Percentiles rank a stretch among this genome's conserved stretches.
Conservation (phyloP, 2,113 vertebrate genomes). For the Spermophilus dauricus region DNA sequence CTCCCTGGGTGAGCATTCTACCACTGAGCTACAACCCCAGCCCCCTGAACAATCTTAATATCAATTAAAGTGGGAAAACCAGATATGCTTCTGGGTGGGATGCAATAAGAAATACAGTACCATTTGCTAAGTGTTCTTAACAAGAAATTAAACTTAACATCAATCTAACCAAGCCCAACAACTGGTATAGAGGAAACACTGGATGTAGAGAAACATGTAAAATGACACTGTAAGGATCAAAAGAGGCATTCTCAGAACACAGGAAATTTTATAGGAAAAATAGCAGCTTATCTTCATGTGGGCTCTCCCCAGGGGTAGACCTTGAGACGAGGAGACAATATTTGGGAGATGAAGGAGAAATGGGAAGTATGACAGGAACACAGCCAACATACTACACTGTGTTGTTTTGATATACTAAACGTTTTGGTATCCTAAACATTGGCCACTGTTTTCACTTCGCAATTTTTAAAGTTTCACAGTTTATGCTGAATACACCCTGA, state of each 20-base stretch:
- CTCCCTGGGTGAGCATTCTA: too few relatives aligned
- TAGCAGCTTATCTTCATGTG: not conserved
- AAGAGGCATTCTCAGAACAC: not conserved
- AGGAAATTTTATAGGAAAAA: not conserved
- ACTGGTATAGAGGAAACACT: not conserved
- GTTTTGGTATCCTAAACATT: not conserved
- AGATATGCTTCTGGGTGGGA: not conserved
- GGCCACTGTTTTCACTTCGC: not conserved
- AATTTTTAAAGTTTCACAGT: not conserved
- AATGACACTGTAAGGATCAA: not conserved
- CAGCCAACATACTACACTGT: not conserved
- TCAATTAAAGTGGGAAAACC: not conserved
- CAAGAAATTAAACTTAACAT: not conserved
- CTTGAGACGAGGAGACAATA: not conserved
- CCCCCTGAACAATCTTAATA: slow-evolving; percentile 15
- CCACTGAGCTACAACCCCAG: too few relatives aligned
- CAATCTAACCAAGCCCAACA: slow-evolving; percentile 17
- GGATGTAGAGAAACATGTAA: not conserved
- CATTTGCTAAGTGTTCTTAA: slow-evolving; percentile 27
- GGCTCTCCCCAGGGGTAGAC: not conserved
- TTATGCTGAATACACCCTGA: not conserved
- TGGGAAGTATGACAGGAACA: not conserved
- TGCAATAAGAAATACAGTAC: slow-evolving; percentile 36
- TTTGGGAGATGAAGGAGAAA: not conserved
- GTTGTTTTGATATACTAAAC: not conserved